Evolutionary conservation across 2,888 invertebrate genomes (phyloP), one percentile per base, ranked within the genome.

Genomic region (Chloromyia formosa): DNA sequence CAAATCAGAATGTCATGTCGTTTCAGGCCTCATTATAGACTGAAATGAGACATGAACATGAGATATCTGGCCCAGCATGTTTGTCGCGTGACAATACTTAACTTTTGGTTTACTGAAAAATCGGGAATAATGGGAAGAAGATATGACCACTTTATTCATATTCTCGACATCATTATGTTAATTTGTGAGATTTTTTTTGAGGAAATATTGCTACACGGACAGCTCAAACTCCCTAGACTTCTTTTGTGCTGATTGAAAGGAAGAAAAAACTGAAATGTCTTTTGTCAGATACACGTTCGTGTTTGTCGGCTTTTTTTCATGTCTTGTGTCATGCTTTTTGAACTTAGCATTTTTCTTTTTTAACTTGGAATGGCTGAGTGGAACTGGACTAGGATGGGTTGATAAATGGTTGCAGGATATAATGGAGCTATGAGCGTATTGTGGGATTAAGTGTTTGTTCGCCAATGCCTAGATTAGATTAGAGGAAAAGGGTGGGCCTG

Each of bases 121-220:
- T 4, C 7, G 27, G 2, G 7, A 35, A 35, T 35, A n/a, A 42
- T n/a, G 49, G 49, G 10, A 49, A n/a, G 1, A n/a, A 49, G 49
- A 49, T 49, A 49, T 49, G 49, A 49, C 49, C 49, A 49, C 14
- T 49, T 49, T 49, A 49, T 12, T 49, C 49, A 49, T n/a, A 49
- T 49, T 49, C 49, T 49, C 10, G 12, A 12, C 49, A 56, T 56
- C 10, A 56, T 56, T n/a, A 56, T 56, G 10, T 49, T 56, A 56
- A 56, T 56, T 54, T 56, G 56, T 56, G 16, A 5, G 16, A 56
- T 18, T 56, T 35, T 35, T 35, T 7, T 20, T n/a, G 56, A 56
- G 18, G 56, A 56, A 20, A 18, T 56, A 10, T 56, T 56, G 14
- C 56, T 20, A 16, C 56, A 56, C 10, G 18, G 2, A 56, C 56